phyloP scores from a whole-genome alignment of 1,140 invertebrate species.

The Drosophila mauritiana region DNA sequence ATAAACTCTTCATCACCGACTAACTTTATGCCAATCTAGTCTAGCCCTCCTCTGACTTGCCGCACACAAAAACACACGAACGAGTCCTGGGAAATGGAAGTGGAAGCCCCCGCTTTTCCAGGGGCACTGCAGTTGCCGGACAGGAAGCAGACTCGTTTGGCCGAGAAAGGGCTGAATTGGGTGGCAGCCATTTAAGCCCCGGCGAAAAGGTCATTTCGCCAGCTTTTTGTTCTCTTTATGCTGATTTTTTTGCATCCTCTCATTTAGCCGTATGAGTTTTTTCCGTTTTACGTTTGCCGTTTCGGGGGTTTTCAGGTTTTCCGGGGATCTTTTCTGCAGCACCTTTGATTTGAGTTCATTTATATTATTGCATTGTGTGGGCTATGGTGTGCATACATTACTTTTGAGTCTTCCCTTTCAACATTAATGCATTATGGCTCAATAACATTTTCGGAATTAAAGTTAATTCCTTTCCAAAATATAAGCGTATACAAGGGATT shows the following conservation, averaged over 20 bases:
- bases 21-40: slow-evolving; percentile 11
- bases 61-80: slow-evolving; percentile 13
- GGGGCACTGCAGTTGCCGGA: slow-evolving; percentile 24
- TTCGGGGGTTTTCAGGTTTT: slow-evolving; percentile 40
- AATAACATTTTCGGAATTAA: background rate
- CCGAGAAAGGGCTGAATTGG: slow-evolving; percentile 9
- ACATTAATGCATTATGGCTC: background rate
- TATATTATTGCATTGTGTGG: slow-evolving; percentile 49
- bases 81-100: slow-evolving; percentile 20
- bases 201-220: slow-evolving; percentile 77
- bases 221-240: slow-evolving; percentile 73
- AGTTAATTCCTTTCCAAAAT: no score
- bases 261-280: slow-evolving; percentile 29
- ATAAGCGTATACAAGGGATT: no score
- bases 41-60: slow-evolving; percentile 8
- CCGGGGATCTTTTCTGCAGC: slow-evolving; percentile 23
- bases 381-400: slow-evolving; percentile 3
- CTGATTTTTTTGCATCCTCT: slow-evolving; percentile 49
- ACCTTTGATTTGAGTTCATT: slow-evolving; percentile 61
- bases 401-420: slow-evolving; percentile 26
- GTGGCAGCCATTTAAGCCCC: slow-evolving; percentile 72
- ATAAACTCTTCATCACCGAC: background rate
- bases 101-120: background rate
- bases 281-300: slow-evolving; percentile 25
- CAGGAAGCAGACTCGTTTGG: slow-evolving; percentile 39